These are phyloP conservation scores for Colletes gigas DNA, from an alignment of 1,140 invertebrate species.

Conservation along the genomic window DNA sequence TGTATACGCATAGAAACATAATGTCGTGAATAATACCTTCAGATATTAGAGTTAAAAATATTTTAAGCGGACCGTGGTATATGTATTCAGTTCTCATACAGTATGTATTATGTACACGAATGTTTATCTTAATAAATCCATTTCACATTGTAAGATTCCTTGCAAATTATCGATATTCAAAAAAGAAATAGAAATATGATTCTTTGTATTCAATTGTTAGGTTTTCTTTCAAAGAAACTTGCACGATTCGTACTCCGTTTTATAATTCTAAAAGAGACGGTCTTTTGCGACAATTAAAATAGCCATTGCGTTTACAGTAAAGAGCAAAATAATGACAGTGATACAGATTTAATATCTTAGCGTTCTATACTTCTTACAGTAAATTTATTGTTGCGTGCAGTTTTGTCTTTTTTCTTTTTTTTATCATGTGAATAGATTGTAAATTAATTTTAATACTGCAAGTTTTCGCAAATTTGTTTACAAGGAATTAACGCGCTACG, in stretches of 20 bases:
- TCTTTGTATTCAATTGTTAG: neutral
- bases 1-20: neutral
- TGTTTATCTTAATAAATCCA: neutral
- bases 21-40: neutral
- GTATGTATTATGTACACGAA: neutral
- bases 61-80: conserved; percentile 26
- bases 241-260: neutral
- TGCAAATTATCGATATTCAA: neutral
- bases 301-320: neutral
- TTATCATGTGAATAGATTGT: too few species aligned
- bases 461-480: neutral
- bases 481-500: neutral
- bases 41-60: conserved; percentile 8
- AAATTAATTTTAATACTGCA: too few species aligned
- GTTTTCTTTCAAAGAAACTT: neutral
- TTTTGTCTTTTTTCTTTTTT: too few species aligned
- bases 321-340: too few species aligned
- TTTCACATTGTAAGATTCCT: conserved; percentile 7
- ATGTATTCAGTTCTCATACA: conserved; percentile 19
- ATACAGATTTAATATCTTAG: too few species aligned
- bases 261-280: neutral
- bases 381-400: too few species aligned
- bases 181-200: too few species aligned
- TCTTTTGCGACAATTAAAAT: neutral
- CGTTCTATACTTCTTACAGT: too few species aligned